Conservation (phyloP, 2,113 vertebrate genomes). For the Octodon degus region DNA sequence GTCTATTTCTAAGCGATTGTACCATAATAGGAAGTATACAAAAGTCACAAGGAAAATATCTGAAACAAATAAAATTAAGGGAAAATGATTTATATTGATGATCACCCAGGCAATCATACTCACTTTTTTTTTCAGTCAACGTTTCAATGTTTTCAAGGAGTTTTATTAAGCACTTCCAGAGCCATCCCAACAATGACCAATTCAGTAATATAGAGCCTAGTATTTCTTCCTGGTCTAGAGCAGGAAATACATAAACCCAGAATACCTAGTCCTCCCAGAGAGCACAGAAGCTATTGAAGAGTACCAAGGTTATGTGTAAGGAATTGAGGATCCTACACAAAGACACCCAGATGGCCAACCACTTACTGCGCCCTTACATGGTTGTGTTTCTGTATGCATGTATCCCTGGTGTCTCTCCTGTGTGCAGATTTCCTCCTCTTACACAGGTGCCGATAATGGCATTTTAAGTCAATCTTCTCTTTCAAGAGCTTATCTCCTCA, state of each 20-base stretch:
- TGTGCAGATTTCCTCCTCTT: neutral
- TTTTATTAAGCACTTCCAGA: neutral
- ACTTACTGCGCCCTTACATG: neutral
- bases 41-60: constrained; percentile 38
- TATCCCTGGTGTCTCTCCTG: neutral
- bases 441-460: neutral
- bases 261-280: neutral
- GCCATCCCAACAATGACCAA: neutral
- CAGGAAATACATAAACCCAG: neutral
- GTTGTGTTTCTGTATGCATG: neutral
- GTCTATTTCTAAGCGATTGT: neutral
- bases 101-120: neutral
- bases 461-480: neutral
- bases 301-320: neutral
- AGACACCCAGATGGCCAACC: neutral
- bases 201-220: neutral
- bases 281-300: neutral
- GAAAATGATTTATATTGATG: neutral
- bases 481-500: neutral
- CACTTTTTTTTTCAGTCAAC: neutral
- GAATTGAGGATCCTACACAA: neutral
- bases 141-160: neutral
- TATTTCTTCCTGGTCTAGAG: neutral
- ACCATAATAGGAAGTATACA: neutral
- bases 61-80: constrained; percentile 36